Evolutionary conservation across 2,888 invertebrate species (phyloP).

Genomic region (Cataglyphis albicans): DNA sequence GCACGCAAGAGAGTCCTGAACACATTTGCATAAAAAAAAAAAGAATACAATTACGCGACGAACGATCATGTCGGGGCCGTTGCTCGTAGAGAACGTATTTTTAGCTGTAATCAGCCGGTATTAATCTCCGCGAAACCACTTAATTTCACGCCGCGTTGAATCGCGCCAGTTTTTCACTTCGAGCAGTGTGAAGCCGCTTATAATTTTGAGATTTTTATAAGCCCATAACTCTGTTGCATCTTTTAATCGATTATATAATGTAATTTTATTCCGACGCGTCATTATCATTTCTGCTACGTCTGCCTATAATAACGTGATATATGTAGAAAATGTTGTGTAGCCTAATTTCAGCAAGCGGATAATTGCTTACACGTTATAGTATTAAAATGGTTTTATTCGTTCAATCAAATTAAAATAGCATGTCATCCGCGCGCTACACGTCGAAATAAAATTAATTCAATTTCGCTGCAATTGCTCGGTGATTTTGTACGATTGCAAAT

Average conservation of each 20-base stretch:
- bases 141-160: conserved; percentile 57
- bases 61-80: conserved; percentile 41
- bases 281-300: conserved; percentile 1
- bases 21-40: conserved; percentile 56
- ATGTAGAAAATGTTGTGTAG: neutral
- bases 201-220: conserved; percentile 53
- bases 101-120: conserved; percentile 51
- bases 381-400: conserved; percentile 16
- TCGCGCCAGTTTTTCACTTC: conserved; percentile 54
- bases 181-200: conserved; percentile 6
- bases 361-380: neutral
- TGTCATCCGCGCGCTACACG: neutral
- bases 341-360: neutral
- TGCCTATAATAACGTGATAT: conserved; percentile 8
- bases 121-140: conserved; percentile 56
- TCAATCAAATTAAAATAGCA: neutral
- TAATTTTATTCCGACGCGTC: conserved; percentile 8
- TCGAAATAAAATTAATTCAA: conserved; percentile 18
- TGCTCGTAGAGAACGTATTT: conserved; percentile 47
- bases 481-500: conserved; percentile 34
- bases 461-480: conserved; percentile 17
- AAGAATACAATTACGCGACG: conserved; percentile 47
- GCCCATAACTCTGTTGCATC: neutral
- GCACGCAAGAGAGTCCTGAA: conserved; percentile 22
- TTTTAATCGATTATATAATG: conserved; percentile 23